Conservation (phyloP, 2,797 vertebrate species). For the Tolypeutes matacus region DNA sequence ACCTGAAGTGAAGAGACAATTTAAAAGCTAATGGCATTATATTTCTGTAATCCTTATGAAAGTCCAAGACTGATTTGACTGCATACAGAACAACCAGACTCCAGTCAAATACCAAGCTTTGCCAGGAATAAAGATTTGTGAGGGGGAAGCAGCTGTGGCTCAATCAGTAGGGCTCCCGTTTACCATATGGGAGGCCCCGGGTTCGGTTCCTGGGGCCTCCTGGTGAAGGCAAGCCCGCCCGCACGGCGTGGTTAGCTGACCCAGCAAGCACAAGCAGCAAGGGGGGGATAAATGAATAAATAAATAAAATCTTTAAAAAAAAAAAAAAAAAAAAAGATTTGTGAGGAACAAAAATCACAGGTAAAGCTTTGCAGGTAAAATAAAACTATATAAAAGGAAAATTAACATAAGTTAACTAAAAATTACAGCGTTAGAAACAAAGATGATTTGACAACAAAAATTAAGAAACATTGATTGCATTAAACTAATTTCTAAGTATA, state of each 20-base stretch:
- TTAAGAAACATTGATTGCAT: neutral
- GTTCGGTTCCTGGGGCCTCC: too few species aligned
- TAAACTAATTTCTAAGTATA: conserved; percentile 19
- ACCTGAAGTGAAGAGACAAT: neutral
- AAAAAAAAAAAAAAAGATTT: too few species aligned
- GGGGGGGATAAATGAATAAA: too few species aligned
- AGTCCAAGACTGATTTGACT: neutral
- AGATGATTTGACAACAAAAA: conserved; percentile 32
- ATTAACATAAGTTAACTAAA: neutral
- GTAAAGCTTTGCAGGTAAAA: conserved; percentile 13
- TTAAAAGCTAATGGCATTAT: conserved; percentile 26
- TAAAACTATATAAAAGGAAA: neutral
- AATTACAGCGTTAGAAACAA: neutral
- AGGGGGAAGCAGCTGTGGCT: too few species aligned
- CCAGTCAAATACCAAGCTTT: neutral
- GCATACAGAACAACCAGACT: neutral
- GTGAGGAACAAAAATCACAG: neutral
- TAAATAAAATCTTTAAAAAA: too few species aligned
- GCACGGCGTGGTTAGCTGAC: too few species aligned
- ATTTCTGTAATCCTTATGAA: conserved; percentile 25
- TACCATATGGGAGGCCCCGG: too few species aligned
- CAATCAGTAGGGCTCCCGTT: too few species aligned
- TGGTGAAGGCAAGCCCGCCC: too few species aligned
- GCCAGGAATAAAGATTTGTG: neutral
- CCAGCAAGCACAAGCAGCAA: too few species aligned